These are phyloP conservation scores for Epirrhoe tristata DNA, from an alignment of 2,888 invertebrate species.

Conservation along the genomic window DNA sequence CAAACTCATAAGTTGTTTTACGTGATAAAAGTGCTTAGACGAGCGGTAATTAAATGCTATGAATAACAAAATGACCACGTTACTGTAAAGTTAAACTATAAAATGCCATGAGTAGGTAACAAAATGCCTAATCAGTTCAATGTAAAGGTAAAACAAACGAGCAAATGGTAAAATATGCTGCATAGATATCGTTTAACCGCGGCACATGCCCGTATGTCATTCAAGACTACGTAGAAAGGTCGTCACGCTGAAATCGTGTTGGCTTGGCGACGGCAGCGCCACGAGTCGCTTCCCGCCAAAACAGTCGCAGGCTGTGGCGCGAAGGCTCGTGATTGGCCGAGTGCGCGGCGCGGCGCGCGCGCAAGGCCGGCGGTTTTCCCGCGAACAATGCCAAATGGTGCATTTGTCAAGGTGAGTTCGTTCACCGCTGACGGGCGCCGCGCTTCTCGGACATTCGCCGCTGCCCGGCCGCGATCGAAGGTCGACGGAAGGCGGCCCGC, in stretches of 20 bases:
- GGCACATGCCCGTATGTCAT: slow-evolving; percentile 60
- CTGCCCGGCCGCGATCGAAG: slow-evolving; percentile 74
- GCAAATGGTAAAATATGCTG: slow-evolving; percentile 10
- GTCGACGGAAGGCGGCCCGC: slow-evolving; percentile 76
- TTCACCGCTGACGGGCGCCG: slow-evolving; percentile 80
- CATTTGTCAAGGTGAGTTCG: slow-evolving; percentile 86
- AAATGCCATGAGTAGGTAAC: neutral
- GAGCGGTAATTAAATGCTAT: neutral
- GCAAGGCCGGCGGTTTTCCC: slow-evolving; percentile 85
- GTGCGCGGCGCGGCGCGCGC: slow-evolving; percentile 72
- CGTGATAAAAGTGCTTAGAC: neutral
- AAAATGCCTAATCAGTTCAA: neutral
- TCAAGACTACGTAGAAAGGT: slow-evolving; percentile 66
- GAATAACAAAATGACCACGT: too few species aligned
- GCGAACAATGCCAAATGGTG: slow-evolving; percentile 86
- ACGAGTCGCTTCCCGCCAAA: slow-evolving; percentile 72
- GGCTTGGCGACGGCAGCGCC: slow-evolving; percentile 56
- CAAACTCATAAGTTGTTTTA: neutral
- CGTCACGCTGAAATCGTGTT: slow-evolving; percentile 65
- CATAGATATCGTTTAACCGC: slow-evolving; percentile 31
- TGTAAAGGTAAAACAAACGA: slow-evolving; percentile 22
- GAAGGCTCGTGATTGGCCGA: slow-evolving; percentile 78
- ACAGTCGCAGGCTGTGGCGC: slow-evolving; percentile 82
- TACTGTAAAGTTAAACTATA: too few species aligned
- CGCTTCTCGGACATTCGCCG: slow-evolving; percentile 63